Base-by-base conservation (phyloP, 2,113 vertebrate genomes). In the Cyprinodon variegatus region DNA sequence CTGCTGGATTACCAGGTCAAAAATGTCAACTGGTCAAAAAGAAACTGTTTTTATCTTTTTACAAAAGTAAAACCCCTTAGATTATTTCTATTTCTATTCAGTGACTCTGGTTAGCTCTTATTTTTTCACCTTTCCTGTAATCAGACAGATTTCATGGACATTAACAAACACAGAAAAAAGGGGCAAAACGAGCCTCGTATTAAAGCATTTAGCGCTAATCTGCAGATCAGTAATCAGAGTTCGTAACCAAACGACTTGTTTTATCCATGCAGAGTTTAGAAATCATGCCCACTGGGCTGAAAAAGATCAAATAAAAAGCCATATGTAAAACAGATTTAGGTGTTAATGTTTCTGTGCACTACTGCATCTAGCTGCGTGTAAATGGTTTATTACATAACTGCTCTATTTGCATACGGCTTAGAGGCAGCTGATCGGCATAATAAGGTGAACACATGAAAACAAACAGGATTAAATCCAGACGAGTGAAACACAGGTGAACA, bases 321-420 rank as follows among this genome's bases (percentile, higher is more conserved):
- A n/a, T 68, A 85, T 81, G n/a, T 41, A 82, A 67, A 43, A 37
- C 41, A 72, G 84, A 82, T 87, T 91, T 83, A 70, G 29, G 68
- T 79, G 65, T 36, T 45, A 68, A 40, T 76, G 59, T 82, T 76
- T 50, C 57, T 71, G 73, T 78, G 65, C 72, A 82, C 84, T 79
- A 77, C 74, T 76, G 73, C 45, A 41, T 70, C 39, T 78, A 37
- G 15, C 41, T 72, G 59, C 65, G 73, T 78, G 61, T 60, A 17
- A 60, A 59, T 64, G 60, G 64, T 82, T 68, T 70, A 75, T 92
- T 85, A 79, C 63, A 61, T 88, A 90, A 90, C 71, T 70, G 65
- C 37, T 78, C 78, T 66, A 50, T 43, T 36, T 69, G 79, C 79
- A 82, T 86, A 57, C 70, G 74, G 86, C 73, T 84, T 76, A 86